Base-by-base conservation (phyloP, 2,797 vertebrate species). In the Tokudaia tokunoshimensis region DNA sequence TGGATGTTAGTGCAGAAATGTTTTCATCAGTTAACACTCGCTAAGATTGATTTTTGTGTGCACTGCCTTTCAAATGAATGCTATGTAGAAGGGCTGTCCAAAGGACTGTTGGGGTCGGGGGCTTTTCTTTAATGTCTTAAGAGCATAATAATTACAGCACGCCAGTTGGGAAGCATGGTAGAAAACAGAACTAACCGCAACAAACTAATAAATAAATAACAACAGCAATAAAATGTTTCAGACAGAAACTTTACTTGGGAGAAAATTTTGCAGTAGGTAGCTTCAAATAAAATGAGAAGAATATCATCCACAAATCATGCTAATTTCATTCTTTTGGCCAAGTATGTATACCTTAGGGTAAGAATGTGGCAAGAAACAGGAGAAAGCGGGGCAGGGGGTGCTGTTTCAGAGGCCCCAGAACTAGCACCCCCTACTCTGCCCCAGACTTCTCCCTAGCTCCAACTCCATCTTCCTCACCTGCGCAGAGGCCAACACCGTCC, bases 1-100 rank as follows among this genome's bases (percentile, higher is more conserved):
- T 22, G 92, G 41, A 97, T 20, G 63, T 90, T 96, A 95, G 92
- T 74, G 94, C 94, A 96, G 86, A 97, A 97, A 96, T 91, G 81
- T 91, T 96, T 96, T 97, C 78, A 81, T 96, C 89, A 98, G 97
- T 97, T 98, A 98, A 93, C 85, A 94, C 95, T 95, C 96, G 29
- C 89, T 89, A 95, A 95, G 96, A 96, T 97, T 65, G 93, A 80
- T 67, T 96, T 97, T 96, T 96, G 34, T 81, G 92, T 70, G 76
- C 20, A 34, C 47, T 94, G 76, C 93, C 96, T 96, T 89, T 95
- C 95, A 96, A 96, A 96, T 92, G 50, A 95, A 94, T 84, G 88
- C 87, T 95, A 79, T n/a, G 96, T 92, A 92, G 92, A 97, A 67
- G 96, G 74, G 75, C 72, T 95, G 34, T 82, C 44, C 84, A 94